Conservation (phyloP, 2,113 vertebrate species). For the Strix aluco region DNA sequence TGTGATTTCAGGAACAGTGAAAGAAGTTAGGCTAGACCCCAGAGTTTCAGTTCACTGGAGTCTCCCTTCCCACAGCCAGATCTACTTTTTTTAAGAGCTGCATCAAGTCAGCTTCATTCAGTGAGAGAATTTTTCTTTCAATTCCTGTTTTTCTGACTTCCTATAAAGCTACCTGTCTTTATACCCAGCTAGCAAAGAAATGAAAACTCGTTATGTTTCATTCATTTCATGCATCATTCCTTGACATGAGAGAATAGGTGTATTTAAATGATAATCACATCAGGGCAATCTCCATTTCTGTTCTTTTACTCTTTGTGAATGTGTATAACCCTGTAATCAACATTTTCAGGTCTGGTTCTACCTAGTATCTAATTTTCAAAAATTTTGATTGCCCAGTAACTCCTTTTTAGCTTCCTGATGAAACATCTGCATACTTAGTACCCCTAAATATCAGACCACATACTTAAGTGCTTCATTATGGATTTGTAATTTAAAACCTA, state of each 20-base stretch:
- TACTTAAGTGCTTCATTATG: slow-evolving; percentile 25
- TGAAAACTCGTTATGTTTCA: background rate
- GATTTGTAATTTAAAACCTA: slow-evolving; percentile 1
- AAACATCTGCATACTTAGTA: slow-evolving; percentile 5
- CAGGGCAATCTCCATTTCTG: slow-evolving; percentile 15
- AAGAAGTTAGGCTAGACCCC: background rate
- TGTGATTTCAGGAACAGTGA: background rate
- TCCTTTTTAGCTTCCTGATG: slow-evolving; percentile 13
- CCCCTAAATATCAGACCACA: background rate
- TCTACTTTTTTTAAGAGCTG: background rate
- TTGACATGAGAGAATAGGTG: background rate
- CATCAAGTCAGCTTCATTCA: background rate
- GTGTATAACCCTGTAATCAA: slow-evolving; percentile 32
- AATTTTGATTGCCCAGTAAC: slow-evolving; percentile 33
- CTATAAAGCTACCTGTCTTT: background rate
- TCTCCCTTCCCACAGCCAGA: background rate
- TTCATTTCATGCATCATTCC: slow-evolving; percentile 14
- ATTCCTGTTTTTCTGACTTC: background rate
- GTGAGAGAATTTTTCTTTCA: background rate
- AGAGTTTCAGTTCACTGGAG: background rate
- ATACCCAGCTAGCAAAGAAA: background rate
- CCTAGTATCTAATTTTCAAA: slow-evolving; percentile 8
- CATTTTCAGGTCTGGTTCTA: slow-evolving; percentile 28
- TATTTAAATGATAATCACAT: slow-evolving; percentile 41
- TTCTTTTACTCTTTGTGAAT: slow-evolving; percentile 8